phyloP scores from a whole-genome alignment of 2,888 invertebrate genomes.

The Agapostemon virescens region DNA sequence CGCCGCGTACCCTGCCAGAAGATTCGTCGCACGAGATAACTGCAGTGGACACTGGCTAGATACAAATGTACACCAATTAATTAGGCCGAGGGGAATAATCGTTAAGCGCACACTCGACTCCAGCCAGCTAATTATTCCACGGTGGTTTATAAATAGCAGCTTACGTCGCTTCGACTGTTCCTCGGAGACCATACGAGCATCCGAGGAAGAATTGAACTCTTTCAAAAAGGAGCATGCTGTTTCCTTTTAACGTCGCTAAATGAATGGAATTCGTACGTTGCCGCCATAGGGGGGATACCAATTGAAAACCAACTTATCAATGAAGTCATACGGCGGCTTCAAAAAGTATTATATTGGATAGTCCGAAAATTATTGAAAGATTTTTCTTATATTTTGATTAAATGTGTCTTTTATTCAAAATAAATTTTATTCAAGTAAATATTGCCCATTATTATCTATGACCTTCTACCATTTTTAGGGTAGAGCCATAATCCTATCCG shows the following conservation, averaged over 20 bases:
- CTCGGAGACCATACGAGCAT: slow-evolving; percentile 1
- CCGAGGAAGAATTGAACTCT: slow-evolving; percentile 16
- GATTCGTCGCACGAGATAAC: slow-evolving; percentile 12
- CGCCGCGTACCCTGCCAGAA: not conserved
- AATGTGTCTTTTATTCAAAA: too few relatives aligned
- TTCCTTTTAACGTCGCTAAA: not conserved
- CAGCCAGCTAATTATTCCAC: slow-evolving; percentile 36
- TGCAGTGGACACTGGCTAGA: slow-evolving; percentile 1
- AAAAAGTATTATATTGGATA: too few relatives aligned
- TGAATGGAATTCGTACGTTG: not conserved
- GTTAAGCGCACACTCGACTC: slow-evolving; percentile 14
- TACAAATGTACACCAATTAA: slow-evolving; percentile 23
- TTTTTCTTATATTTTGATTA: too few relatives aligned
- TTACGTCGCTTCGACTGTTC: slow-evolving; percentile 18
- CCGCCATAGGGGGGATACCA: not conserved
- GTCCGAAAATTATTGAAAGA: too few relatives aligned
- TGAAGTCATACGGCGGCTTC: not conserved
- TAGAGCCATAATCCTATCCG: too few relatives aligned
- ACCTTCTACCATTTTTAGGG: too few relatives aligned
- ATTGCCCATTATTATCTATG: too few relatives aligned
- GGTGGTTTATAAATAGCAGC: slow-evolving; percentile 40
- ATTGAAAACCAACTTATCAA: not conserved
- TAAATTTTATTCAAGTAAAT: too few relatives aligned
- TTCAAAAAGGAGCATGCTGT: not conserved
- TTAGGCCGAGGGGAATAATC: slow-evolving; percentile 32